Evolutionary conservation across 2,113 vertebrate species (phyloP).

Genomic region (Rhinolophus ferrumequinum): DNA sequence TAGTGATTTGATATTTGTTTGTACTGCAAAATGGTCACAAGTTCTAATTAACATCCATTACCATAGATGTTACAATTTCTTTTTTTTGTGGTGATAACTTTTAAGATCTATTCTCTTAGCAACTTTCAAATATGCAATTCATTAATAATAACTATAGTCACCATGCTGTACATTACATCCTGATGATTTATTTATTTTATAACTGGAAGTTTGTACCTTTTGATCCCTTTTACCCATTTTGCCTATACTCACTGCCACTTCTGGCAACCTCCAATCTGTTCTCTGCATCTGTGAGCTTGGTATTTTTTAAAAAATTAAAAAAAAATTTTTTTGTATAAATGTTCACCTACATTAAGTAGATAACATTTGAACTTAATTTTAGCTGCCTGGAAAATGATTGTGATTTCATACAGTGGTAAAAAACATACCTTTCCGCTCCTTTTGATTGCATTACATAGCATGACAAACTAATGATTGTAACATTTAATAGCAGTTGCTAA

Average conservation of each 20-base stretch:
- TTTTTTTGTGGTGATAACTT: neutral
- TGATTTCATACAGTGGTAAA: constrained; percentile 10
- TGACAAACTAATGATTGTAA: constrained; percentile 47
- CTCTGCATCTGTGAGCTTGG: neutral
- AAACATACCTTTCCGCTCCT: constrained; percentile 21
- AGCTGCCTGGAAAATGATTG: constrained; percentile 15
- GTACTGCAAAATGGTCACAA: neutral
- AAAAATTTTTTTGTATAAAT: constrained; percentile 25
- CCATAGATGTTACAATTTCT: neutral
- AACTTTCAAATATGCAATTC: neutral
- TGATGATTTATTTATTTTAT: neutral
- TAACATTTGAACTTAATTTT: constrained; percentile 57
- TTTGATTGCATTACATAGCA: constrained; percentile 55
- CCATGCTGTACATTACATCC: neutral
- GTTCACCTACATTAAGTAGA: neutral
- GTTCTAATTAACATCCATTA: neutral
- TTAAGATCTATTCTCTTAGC: neutral
- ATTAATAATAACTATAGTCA: neutral
- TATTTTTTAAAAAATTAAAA: neutral
- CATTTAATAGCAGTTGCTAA: constrained; percentile 61
- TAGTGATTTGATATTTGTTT: neutral
- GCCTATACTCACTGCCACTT: neutral
- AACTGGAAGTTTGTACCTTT: neutral
- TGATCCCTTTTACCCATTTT: neutral
- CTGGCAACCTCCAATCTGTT: neutral